These are phyloP conservation scores for Apistogramma diplotaenia DNA, from an alignment of 2,113 vertebrate genomes.

Conservation along the genomic window DNA sequence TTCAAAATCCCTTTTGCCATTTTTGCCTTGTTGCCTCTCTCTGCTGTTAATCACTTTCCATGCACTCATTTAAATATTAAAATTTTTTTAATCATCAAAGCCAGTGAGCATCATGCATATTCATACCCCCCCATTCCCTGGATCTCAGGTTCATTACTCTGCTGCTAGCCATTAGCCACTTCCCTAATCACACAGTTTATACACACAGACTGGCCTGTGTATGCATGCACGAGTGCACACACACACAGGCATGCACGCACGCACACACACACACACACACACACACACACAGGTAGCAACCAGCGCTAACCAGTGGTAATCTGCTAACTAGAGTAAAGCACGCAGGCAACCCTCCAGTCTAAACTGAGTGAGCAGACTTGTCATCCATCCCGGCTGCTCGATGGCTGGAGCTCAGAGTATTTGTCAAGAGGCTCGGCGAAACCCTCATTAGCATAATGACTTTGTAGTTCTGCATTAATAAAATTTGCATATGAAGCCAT, in stretches of 20 bases:
- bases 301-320: constrained; percentile 64
- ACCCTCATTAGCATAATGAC: constrained; percentile 99
- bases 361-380: constrained; percentile 86
- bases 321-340: constrained; percentile 44
- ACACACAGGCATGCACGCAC: neutral
- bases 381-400: constrained; percentile 76
- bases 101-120: constrained; percentile 99
- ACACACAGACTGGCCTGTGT: constrained; percentile 11
- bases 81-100: constrained; percentile 99
- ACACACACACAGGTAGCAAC: constrained; percentile 55
- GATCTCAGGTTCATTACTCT: constrained; percentile 99
- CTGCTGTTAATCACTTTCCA: constrained; percentile 98
- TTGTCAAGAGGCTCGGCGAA: constrained; percentile 99
- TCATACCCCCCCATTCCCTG: constrained; percentile 92
- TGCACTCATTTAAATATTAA: constrained; percentile 99
- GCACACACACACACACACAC: neutral
- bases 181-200: constrained; percentile 72
- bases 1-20: constrained; percentile 81
- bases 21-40: constrained; percentile 86
- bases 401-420: constrained; percentile 97
- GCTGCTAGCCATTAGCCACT: constrained; percentile 91
- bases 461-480: constrained; percentile 99
- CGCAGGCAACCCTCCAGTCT: constrained; percentile 77
- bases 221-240: neutral
- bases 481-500: constrained; percentile 99